phyloP scores from a whole-genome alignment of 2,888 invertebrate genomes.

The Seira sanloemensis region DNA sequence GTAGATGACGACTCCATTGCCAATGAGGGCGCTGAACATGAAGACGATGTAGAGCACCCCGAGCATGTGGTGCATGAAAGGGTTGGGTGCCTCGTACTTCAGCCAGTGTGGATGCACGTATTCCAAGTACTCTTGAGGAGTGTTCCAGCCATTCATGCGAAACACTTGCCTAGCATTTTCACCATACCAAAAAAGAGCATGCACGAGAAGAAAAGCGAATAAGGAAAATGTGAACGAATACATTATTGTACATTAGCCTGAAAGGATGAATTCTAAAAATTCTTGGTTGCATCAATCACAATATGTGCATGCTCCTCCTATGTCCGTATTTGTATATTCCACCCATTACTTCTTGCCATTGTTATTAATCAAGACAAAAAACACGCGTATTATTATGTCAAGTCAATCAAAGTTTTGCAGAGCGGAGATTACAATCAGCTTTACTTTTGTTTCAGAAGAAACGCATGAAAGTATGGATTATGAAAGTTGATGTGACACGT shows the following conservation, averaged over 20 bases:
- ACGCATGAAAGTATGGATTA: background rate
- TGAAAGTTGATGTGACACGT: too few relatives aligned
- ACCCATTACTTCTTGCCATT: background rate
- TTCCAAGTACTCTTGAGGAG: slow-evolving; percentile 85
- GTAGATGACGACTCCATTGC: slow-evolving; percentile 91
- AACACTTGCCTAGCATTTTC: slow-evolving; percentile 61
- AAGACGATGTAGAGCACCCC: slow-evolving; percentile 83
- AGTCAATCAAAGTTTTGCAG: background rate
- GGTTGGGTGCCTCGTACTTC: slow-evolving; percentile 85
- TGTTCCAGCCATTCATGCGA: slow-evolving; percentile 79
- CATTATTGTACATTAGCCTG: slow-evolving; percentile 1
- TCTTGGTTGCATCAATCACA: background rate
- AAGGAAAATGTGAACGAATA: background rate
- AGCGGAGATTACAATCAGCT: background rate
- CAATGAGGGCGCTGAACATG: slow-evolving; percentile 83
- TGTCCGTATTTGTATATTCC: background rate
- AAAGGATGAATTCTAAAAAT: background rate
- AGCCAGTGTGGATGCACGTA: slow-evolving; percentile 91
- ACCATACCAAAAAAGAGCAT: background rate
- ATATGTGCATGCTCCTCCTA: background rate
- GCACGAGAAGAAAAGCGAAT: background rate
- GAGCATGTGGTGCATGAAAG: slow-evolving; percentile 86
- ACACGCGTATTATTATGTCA: background rate
- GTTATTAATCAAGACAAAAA: slow-evolving; percentile 4
- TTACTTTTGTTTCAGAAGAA: background rate